These are phyloP conservation scores for Corythucha ciliata DNA, from an alignment of 2,888 invertebrate genomes.

Conservation along the genomic window DNA sequence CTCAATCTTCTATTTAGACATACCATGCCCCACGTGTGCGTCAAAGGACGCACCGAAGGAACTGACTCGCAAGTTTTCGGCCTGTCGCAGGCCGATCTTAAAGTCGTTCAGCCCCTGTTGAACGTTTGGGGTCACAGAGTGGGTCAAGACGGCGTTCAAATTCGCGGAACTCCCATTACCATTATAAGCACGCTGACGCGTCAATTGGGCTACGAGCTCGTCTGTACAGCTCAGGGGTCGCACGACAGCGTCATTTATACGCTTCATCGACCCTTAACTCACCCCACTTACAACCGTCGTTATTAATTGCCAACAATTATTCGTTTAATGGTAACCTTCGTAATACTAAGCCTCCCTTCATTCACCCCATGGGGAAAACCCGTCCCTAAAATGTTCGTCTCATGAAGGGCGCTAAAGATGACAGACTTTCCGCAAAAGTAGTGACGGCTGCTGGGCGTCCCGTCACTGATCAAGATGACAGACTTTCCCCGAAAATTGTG, in stretches of 20 bases:
- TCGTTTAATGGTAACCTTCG: no score
- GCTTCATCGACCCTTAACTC: slow-evolving; percentile 32
- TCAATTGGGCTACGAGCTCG: slow-evolving; percentile 32
- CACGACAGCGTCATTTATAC: slow-evolving; percentile 36
- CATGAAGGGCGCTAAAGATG: no score
- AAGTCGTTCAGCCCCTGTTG: slow-evolving; percentile 24
- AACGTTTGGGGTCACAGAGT: slow-evolving; percentile 33
- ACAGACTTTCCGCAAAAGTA: no score
- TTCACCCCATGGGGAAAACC: no score
- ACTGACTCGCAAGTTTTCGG: slow-evolving; percentile 36
- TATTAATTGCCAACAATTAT: no score
- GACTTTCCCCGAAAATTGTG: no score
- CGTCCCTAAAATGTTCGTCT: no score
- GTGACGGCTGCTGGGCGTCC: no score
- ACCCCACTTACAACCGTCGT: slow-evolving; percentile 18
- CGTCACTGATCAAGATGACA: no score
- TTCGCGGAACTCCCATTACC: slow-evolving; percentile 33
- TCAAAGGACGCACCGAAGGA: slow-evolving; percentile 35
- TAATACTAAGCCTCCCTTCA: no score
- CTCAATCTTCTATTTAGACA: no score
- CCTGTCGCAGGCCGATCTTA: slow-evolving; percentile 32
- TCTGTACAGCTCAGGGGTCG: slow-evolving; percentile 32
- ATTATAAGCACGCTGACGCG: slow-evolving; percentile 27
- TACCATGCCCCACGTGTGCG: slow-evolving; percentile 36
- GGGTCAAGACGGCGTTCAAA: slow-evolving; percentile 36